These are phyloP conservation scores for Aspiorhynchus laticeps DNA, from an alignment of 2,113 vertebrate genomes.

Conservation along the genomic window DNA sequence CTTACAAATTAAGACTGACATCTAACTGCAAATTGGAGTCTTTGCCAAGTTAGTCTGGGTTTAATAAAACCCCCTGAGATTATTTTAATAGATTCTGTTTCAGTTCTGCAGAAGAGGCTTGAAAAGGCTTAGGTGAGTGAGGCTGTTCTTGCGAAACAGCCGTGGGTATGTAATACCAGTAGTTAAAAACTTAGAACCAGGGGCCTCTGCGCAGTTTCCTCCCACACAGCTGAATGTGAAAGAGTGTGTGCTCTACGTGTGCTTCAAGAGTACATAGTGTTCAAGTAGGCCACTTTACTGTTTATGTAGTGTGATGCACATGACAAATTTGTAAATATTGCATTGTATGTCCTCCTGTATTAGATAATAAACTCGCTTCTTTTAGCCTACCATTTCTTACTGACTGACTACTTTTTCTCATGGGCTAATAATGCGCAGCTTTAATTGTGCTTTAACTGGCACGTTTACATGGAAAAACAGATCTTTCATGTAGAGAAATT, in stretches of 20 bases:
- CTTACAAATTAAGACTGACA: constrained; percentile 25
- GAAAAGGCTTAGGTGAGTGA: constrained; percentile 19
- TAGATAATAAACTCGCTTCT: background rate
- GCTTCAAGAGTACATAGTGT: constrained; percentile 16
- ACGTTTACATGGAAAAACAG: background rate
- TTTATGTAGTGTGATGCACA: constrained; percentile 1
- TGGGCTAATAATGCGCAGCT: constrained; percentile 16
- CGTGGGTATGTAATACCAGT: constrained; percentile 31
- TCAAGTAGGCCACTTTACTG: constrained; percentile 11
- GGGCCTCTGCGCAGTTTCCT: constrained; percentile 28
- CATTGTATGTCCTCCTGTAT: background rate
- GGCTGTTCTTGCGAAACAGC: constrained; percentile 23
- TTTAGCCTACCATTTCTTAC: background rate
- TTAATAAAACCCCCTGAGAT: constrained; percentile 33
- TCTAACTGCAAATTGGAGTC: background rate
- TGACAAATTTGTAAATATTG: background rate
- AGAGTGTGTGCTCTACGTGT: constrained; percentile 20
- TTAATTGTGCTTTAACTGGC: constrained; percentile 38
- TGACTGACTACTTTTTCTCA: background rate
- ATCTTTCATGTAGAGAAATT: constrained; percentile 23
- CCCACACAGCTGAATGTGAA: constrained; percentile 34
- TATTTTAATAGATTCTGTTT: constrained; percentile 31
- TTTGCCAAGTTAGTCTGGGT: constrained; percentile 11
- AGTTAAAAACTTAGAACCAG: constrained; percentile 33
- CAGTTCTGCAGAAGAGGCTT: constrained; percentile 15